phyloP scores from a whole-genome alignment of 1,140 invertebrate genomes.

The Plectus sambesii region DNA sequence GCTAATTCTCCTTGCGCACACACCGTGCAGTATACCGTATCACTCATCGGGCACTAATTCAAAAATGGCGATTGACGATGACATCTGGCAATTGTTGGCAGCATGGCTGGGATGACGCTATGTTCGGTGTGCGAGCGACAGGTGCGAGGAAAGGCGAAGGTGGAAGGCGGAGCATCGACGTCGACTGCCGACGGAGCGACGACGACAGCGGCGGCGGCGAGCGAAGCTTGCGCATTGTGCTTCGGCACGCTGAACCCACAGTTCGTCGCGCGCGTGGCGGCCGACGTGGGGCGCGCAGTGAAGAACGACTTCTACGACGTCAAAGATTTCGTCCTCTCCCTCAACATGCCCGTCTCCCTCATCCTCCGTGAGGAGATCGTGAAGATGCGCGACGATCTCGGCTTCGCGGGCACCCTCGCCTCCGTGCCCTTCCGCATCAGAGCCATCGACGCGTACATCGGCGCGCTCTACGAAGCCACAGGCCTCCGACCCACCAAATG shows the following conservation, averaged over 20 bases:
- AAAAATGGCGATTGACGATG: too few species aligned
- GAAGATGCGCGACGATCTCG: conserved; percentile 13
- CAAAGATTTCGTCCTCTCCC: conserved; percentile 32
- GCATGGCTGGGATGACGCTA: too few species aligned
- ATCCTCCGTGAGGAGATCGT: conserved; percentile 27
- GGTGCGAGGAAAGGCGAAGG: too few species aligned
- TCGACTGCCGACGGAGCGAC: too few species aligned
- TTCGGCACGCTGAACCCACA: conserved; percentile 24
- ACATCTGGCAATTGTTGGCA: too few species aligned
- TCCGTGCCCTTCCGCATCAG: conserved; percentile 25
- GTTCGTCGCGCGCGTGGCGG: conserved; percentile 18
- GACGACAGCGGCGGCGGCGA: too few species aligned
- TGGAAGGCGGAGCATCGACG: too few species aligned
- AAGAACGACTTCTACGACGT: conserved; percentile 28
- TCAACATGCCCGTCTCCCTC: conserved; percentile 36
- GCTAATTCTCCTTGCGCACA: too few species aligned
- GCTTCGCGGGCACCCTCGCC: conserved; percentile 22
- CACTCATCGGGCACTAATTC: too few species aligned
- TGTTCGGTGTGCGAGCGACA: too few species aligned
- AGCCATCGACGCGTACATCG: conserved; percentile 27
- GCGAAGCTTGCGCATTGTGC: conserved; percentile 26
- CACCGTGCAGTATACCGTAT: too few species aligned
- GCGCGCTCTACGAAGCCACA: conserved; percentile 23
- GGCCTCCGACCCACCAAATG: conserved; percentile 29
- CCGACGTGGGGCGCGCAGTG: conserved; percentile 13